Conservation (phyloP, 2,888 invertebrate genomes). For the Callinectes sapidus region DNA sequence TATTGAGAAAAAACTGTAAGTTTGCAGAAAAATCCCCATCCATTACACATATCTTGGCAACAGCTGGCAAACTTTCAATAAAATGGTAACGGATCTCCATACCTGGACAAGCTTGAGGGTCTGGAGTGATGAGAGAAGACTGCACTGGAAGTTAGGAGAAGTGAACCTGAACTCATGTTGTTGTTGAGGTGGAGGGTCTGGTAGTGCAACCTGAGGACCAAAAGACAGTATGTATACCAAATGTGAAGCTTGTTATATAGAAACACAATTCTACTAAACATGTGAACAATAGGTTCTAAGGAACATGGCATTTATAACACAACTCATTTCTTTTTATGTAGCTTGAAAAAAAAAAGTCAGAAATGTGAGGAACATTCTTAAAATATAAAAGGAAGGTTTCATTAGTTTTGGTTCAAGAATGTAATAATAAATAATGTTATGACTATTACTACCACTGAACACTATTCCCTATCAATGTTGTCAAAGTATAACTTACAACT, state of each 20-base stretch:
- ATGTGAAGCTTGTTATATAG: not conserved
- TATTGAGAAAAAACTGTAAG: not conserved
- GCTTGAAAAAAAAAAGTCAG: not conserved
- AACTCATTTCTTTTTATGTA: not conserved
- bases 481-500: no score
- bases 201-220: conserved; percentile 27
- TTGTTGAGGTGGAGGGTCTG: not conserved
- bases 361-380: not conserved
- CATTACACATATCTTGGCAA: not conserved
- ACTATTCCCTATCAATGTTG: no score
- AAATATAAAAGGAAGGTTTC: not conserved
- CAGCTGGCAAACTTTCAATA: not conserved
- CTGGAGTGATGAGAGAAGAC: conserved; percentile 34
- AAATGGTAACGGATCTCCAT: not conserved
- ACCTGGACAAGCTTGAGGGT: conserved; percentile 46
- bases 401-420: no score
- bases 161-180: not conserved
- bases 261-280: not conserved
- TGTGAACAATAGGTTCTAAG: not conserved
- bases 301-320: not conserved
- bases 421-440: no score
- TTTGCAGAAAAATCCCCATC: not conserved
- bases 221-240: not conserved
- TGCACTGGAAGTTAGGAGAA: conserved; percentile 47
- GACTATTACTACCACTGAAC: no score